Conservation (phyloP, 2,797 vertebrate species). For the Sternotherus odoratus region DNA sequence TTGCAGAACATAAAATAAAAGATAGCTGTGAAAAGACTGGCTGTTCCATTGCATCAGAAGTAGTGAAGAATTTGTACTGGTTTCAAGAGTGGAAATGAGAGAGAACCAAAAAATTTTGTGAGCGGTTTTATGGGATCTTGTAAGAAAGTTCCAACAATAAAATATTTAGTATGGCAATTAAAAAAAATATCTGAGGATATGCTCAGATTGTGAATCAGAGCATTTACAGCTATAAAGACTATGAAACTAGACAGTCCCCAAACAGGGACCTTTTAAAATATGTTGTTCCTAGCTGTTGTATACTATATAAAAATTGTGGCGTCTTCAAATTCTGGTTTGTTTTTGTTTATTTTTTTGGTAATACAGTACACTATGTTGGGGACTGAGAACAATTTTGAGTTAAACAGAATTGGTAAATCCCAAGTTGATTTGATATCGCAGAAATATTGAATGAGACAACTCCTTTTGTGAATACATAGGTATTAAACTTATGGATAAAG, state of each 20-base stretch:
- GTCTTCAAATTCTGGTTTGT: background rate
- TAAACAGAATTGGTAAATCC: background rate
- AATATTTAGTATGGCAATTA: background rate
- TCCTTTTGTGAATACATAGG: background rate
- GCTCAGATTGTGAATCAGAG: background rate
- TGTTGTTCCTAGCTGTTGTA: background rate
- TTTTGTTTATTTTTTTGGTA: background rate
- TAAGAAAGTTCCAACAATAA: background rate
- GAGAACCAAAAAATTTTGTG: background rate
- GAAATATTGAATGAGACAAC: background rate
- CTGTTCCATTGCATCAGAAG: background rate
- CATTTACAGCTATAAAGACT: background rate
- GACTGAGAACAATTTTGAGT: background rate
- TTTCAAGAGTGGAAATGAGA: background rate
- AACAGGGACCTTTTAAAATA: background rate
- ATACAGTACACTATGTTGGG: background rate
- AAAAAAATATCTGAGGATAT: background rate
- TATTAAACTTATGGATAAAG: background rate
- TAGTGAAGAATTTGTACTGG: background rate
- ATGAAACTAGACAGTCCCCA: background rate
- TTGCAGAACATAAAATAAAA: background rate
- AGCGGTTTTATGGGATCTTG: background rate
- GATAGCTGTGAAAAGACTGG: slow-evolving; percentile 8
- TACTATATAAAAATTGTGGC: background rate
- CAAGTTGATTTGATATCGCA: background rate